Evolutionary conservation across 2,113 vertebrate genomes (phyloP), one percentile per base, ranked within the genome.

Genomic region (Blennius ocellaris): DNA sequence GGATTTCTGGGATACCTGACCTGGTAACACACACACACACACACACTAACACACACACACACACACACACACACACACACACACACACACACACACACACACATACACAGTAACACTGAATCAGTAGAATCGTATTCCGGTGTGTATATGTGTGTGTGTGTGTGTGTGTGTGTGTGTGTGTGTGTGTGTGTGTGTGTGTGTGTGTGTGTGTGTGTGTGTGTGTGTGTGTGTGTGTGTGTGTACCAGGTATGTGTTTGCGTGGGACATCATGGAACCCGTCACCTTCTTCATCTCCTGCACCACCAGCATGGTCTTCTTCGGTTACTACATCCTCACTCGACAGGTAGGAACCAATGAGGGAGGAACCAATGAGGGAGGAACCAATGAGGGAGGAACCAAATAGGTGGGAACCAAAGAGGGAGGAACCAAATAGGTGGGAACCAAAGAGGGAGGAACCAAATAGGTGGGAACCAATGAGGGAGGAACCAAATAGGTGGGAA

Each of bases 1-100:
- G 84, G 84, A 9, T 83, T 86, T 66, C 77, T 86, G 60, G 84
- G 10, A 10, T 86, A 86, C 49, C 84, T 86, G 41, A 83, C 84
- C 51, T 83, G 77, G 84, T 83, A 57, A 73, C 5, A 1, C 7
- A 43, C 17, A 37, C 15, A 50, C 50, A 61, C 21, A 30, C 21
- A 30, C 21, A 30, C 21, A 30, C 21, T 2, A 2, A 30, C 21
- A 30, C 21, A 30, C 21, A 30, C 21, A 30, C 21, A 30, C 21
- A 30, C 21, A 30, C 21, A 30, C 21, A 30, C 21, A 30, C 21
- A 30, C 21, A 30, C 21, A 30, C 21, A 30, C 21, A 30, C 21
- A 30, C 21, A 14, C 45, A 48, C 45, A 38, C 8, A 12, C 8
- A 5, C n/a, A 15, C 8, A 41, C 12, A 12, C 6, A 5, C n/a